Evolutionary conservation across 1,140 invertebrate genomes (phyloP).

Genomic region (Laodelphax striatellus): DNA sequence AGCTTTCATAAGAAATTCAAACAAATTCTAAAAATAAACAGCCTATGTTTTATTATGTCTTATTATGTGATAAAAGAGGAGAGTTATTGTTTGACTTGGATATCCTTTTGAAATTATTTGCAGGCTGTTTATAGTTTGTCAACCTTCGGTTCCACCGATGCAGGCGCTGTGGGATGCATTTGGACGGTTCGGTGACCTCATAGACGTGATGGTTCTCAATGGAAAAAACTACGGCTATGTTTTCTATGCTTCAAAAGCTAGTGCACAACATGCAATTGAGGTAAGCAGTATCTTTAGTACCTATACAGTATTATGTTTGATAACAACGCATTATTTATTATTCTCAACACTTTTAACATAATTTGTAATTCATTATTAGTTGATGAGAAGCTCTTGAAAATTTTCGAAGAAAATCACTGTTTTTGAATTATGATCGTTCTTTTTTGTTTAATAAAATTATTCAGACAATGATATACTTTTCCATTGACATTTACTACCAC

Average conservation of each 20-base stretch:
- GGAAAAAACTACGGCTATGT: constrained; percentile 88
- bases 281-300: constrained; percentile 28
- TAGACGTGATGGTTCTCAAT: constrained; percentile 78
- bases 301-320: not conserved
- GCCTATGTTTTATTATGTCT: too few relatives aligned
- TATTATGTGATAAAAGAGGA: too few relatives aligned
- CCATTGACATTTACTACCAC: too few relatives aligned
- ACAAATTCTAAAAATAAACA: too few relatives aligned
- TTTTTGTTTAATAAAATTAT: too few relatives aligned
- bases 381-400: too few relatives aligned
- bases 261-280: constrained; percentile 67
- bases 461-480: too few relatives aligned
- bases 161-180: constrained; percentile 79
- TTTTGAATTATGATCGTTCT: too few relatives aligned
- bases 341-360: not conserved
- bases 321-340: constrained; percentile 5
- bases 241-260: constrained; percentile 66
- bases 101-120: constrained; percentile 15
- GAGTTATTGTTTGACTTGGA: too few relatives aligned
- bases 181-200: constrained; percentile 83
- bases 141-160: constrained; percentile 65
- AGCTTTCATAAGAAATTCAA: too few relatives aligned
- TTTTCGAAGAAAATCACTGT: too few relatives aligned
- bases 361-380: too few relatives aligned
- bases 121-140: constrained; percentile 64